A percentile compares a stretch with the other conserved stretches of the same genome.
phyloP scores from a whole-genome alignment of 2,888 invertebrate species.

The Nineta flava region DNA sequence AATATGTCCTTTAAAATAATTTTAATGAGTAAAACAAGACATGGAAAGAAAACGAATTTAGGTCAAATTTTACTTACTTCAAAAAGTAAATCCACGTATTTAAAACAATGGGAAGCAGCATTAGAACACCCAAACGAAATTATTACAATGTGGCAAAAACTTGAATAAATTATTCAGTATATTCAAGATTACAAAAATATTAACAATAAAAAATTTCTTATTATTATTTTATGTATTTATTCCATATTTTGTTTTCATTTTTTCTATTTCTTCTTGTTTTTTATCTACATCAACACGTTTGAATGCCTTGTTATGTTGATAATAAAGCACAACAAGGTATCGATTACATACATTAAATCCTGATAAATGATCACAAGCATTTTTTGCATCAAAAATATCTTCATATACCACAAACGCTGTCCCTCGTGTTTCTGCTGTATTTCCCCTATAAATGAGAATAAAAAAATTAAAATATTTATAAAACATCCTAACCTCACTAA shows the following conservation, averaged over 20 bases:
- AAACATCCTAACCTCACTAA: neutral
- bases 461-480: constrained; percentile 9
- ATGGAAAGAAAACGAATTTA: constrained; percentile 50
- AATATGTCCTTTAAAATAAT: constrained; percentile 49
- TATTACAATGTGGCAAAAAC: constrained; percentile 4
- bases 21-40: constrained; percentile 46
- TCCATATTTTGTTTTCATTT: constrained; percentile 89
- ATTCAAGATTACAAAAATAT: neutral
- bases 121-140: neutral
- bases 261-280: constrained; percentile 89
- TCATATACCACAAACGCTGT: constrained; percentile 99
- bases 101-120: constrained; percentile 6
- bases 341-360: constrained; percentile 99
- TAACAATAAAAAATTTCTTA: neutral
- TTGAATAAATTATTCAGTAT: constrained; percentile 4
- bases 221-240: constrained; percentile 25
- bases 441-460: constrained; percentile 66
- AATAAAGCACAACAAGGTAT: constrained; percentile 96
- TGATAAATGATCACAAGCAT: constrained; percentile 97
- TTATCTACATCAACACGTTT: constrained; percentile 91
- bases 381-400: constrained; percentile 99
- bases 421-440: constrained; percentile 93
- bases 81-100: constrained; percentile 29
- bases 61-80: constrained; percentile 50
- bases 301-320: constrained; percentile 91